Percentiles rank a stretch among this genome's conserved stretches.
Conservation (phyloP, 1,140 invertebrate genomes). For the Armadillidium nasatum region DNA sequence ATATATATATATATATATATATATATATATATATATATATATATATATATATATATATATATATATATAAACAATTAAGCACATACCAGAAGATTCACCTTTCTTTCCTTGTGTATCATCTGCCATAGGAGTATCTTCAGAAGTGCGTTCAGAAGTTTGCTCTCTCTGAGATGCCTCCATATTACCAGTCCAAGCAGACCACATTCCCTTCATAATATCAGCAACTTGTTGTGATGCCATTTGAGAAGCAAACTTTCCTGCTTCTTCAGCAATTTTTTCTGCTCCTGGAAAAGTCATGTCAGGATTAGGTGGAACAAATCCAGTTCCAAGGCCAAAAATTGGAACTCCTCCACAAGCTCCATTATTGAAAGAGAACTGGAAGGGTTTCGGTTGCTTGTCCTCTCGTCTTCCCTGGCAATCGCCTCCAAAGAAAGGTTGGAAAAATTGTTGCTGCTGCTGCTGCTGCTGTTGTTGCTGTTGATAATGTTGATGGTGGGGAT, state of each 20-base stretch:
- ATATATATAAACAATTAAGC: no score
- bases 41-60: no score
- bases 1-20: no score
- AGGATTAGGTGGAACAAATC: neutral
- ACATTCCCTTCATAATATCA: slow-evolving; percentile 1
- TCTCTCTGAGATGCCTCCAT: neutral
- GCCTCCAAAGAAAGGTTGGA: no score
- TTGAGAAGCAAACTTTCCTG: slow-evolving; percentile 1
- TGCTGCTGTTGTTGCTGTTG: neutral
- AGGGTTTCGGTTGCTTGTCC: neutral
- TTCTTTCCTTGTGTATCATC: no score
- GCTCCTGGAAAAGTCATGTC: neutral
- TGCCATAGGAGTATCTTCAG: no score
- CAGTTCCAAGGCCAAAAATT: neutral
- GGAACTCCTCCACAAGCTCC: neutral
- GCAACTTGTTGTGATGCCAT: neutral
- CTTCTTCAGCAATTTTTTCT: neutral
- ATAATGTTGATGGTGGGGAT: no score
- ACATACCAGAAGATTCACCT: no score
- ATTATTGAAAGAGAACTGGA: neutral
- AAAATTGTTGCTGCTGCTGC: no score
- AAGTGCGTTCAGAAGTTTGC: no score
- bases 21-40: no score
- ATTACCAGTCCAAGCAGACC: neutral
- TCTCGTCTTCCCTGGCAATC: neutral